Conservation (phyloP, 2,888 invertebrate genomes). For the Volucella inflata region DNA sequence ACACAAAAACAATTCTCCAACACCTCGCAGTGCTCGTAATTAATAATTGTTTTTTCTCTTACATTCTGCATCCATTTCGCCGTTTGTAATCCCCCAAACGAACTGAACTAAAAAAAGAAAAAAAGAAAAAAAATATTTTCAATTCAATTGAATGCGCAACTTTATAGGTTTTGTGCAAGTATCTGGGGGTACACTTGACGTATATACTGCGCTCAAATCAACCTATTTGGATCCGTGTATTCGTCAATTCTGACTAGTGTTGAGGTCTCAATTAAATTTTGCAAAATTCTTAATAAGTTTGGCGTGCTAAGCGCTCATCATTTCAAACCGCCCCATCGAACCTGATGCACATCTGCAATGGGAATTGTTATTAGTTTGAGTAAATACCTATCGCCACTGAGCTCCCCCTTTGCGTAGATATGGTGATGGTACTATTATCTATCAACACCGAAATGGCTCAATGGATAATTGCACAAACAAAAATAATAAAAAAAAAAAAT, state of each 20-base stretch:
- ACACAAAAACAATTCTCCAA: slow-evolving; percentile 56
- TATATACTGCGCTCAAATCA: background rate
- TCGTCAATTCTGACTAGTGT: slow-evolving; percentile 61
- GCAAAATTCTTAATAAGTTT: slow-evolving; percentile 68
- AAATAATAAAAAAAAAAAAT: slow-evolving; percentile 18
- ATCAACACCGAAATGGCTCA: slow-evolving; percentile 50
- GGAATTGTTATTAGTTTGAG: slow-evolving; percentile 47
- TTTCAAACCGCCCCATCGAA: slow-evolving; percentile 52
- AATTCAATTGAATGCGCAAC: slow-evolving; percentile 63
- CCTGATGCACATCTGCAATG: slow-evolving; percentile 56
- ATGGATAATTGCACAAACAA: slow-evolving; percentile 71
- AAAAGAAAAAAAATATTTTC: slow-evolving; percentile 28
- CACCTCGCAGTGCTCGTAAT: slow-evolving; percentile 61
- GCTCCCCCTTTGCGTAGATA: background rate
- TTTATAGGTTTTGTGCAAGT: background rate
- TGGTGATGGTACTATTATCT: too few species aligned
- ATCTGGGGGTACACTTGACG: background rate
- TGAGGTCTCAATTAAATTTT: slow-evolving; percentile 69
- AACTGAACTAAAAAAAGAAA: background rate
- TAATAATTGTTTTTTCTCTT: slow-evolving; percentile 34
- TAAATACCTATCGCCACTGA: slow-evolving; percentile 1
- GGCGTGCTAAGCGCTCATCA: slow-evolving; percentile 72
- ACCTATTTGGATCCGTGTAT: background rate
- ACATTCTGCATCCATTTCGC: slow-evolving; percentile 7
- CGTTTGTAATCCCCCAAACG: background rate